phyloP scores from a whole-genome alignment of 2,113 vertebrate species.

The Forbesichthys papilliferus region DNA sequence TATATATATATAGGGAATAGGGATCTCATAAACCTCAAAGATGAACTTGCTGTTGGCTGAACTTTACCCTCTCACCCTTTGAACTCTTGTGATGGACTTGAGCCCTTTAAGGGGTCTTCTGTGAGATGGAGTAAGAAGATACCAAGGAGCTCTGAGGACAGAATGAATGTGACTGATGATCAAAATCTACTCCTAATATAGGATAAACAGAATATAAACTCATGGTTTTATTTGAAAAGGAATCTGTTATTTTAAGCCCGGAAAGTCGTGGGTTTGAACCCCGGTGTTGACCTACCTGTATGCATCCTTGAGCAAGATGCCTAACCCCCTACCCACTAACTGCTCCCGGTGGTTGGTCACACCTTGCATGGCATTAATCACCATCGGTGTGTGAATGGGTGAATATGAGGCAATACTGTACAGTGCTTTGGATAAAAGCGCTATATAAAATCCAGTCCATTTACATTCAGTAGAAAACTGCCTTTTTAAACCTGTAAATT shows the following conservation, averaged over 20 bases:
- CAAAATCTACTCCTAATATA: slow-evolving; percentile 3
- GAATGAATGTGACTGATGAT: slow-evolving; percentile 24
- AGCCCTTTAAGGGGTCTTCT: slow-evolving; percentile 31
- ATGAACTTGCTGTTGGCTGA: slow-evolving; percentile 42
- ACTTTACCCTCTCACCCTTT: slow-evolving; percentile 31
- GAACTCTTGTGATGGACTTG: slow-evolving; percentile 12
- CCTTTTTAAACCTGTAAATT: slow-evolving; percentile 25
- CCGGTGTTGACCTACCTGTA: too few species aligned
- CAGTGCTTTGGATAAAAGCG: too few species aligned
- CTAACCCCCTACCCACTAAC: too few species aligned
- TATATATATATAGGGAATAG: not conserved
- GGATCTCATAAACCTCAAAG: slow-evolving; percentile 1
- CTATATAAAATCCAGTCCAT: too few species aligned
- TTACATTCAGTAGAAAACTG: slow-evolving; percentile 2
- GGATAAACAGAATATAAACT: slow-evolving; percentile 53
- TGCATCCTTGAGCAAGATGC: too few species aligned
- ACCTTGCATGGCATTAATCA: too few species aligned
- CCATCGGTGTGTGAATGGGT: too few species aligned
- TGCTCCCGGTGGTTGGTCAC: too few species aligned
- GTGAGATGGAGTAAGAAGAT: slow-evolving; percentile 7
- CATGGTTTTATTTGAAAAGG: not conserved
- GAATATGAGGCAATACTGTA: too few species aligned
- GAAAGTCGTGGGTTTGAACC: too few species aligned
- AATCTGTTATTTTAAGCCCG: too few species aligned
- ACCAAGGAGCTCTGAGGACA: slow-evolving; percentile 15